Base-by-base conservation (phyloP, 1,140 invertebrate species). In the Pseudomyrmex flavicornis region DNA sequence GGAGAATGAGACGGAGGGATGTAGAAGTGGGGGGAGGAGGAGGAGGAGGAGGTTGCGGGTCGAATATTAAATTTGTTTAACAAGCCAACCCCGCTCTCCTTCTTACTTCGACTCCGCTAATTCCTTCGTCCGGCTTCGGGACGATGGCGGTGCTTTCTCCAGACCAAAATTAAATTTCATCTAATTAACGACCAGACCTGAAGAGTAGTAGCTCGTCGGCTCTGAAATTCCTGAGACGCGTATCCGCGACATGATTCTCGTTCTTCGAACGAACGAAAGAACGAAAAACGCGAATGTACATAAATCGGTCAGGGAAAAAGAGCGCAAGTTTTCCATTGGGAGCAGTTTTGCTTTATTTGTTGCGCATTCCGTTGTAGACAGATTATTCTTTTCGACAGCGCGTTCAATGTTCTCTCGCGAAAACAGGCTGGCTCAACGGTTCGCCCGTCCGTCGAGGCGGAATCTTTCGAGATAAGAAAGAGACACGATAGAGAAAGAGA, bases 1-100 rank as follows among this genome's bases (percentile, higher is more conserved):
- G 10, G 35, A 35, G 35, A 35, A 7, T 7, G 35, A 35, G 35
- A 35, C 5, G 35, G 0, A 5, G 35, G 35, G 35, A 35, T 35
- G 35, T 35, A 35, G 35, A 35, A 35, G 35, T 35, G 5, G 5
- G 35, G 5, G 0, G 35, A 17, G 48, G 26, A 22, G 26, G 48
- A 70, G 63, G 70, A 50, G 44, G 52, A 54, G 54, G 12, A 20
- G 65, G 89, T 66, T 75, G 63, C 83, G 50, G 79, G 62, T 65
- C 61, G 83, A 91, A 92, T 92, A 92, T 92, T 91, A 92, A 92
- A 94, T 94, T 94, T 94, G 90, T 92, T 94, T 90, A 92, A 92
- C 89, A 90, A 91, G 89, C 90, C 86, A 52, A 35, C 35, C 35
- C 35, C 35, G 5, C 5, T 35, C 44, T 56, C 75, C 44, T 59